phyloP scores from a whole-genome alignment of 2,888 invertebrate genomes.

The Lepeophtheirus nordmannii region DNA sequence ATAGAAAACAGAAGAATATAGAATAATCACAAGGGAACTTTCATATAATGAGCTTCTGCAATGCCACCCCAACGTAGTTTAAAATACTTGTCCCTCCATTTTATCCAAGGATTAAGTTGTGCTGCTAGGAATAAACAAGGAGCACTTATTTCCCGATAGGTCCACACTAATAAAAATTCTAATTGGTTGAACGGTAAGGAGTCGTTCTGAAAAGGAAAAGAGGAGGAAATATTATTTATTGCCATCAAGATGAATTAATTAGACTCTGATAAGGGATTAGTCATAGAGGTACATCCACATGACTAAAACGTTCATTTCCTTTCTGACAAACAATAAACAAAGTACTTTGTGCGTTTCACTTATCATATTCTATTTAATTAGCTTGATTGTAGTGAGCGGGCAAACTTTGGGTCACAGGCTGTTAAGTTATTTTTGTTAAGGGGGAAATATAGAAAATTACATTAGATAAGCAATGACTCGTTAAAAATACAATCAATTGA shows the following conservation, averaged over 20 bases:
- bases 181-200: conserved; percentile 83
- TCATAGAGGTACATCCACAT: too few relatives aligned
- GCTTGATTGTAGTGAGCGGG: too few relatives aligned
- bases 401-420: too few relatives aligned
- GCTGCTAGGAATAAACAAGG: conserved; percentile 76
- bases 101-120: conserved; percentile 68
- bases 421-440: too few relatives aligned
- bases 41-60: conserved; percentile 45
- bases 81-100: conserved; percentile 82
- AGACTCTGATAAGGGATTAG: too few relatives aligned
- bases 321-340: too few relatives aligned
- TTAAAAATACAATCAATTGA: too few relatives aligned
- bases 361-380: too few relatives aligned
- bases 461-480: too few relatives aligned
- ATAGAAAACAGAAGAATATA: neutral
- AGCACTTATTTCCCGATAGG: conserved; percentile 76
- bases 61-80: conserved; percentile 87
- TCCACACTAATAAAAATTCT: conserved; percentile 85
- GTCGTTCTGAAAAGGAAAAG: conserved; percentile 52
- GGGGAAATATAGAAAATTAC: too few relatives aligned
- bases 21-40: neutral
- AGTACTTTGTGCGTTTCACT: too few relatives aligned
- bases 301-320: too few relatives aligned
- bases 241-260: neutral
- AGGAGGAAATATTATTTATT: conserved; percentile 17